Percentiles rank a stretch among this genome's conserved stretches.
Conservation (phyloP, 2,888 invertebrate species). For the Drosophila stalkeri region DNA sequence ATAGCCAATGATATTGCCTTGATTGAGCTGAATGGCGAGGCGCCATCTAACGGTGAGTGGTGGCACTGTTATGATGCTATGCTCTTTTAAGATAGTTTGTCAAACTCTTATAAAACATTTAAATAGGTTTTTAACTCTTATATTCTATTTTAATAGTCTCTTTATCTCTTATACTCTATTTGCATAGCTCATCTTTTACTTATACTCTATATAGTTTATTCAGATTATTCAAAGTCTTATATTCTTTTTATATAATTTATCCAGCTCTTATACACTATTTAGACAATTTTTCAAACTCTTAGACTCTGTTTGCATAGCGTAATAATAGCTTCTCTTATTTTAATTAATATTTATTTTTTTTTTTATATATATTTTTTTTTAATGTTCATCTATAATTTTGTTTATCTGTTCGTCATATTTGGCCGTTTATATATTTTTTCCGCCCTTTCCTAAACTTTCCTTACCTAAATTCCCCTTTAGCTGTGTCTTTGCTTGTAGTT, state of each 20-base stretch:
- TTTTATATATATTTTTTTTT: too few relatives aligned
- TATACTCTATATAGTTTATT: neutral
- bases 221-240: too few relatives aligned
- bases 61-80: too few relatives aligned
- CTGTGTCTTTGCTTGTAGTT: neutral
- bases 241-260: neutral
- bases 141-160: neutral
- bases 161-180: neutral
- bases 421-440: too few relatives aligned
- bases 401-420: too few relatives aligned
- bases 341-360: too few relatives aligned
- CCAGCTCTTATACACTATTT: neutral
- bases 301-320: too few relatives aligned
- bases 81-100: neutral
- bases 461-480: too few relatives aligned
- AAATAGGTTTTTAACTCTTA: neutral
- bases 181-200: neutral
- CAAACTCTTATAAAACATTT: neutral
- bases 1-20: constrained; percentile 93
- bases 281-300: too few relatives aligned
- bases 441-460: neutral
- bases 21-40: constrained; percentile 86
- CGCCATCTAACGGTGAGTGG: constrained; percentile 71
- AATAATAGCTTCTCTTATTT: too few relatives aligned
- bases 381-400: too few relatives aligned